Evolutionary conservation across 1,140 invertebrate genomes (phyloP), one percentile per base, ranked within the genome.

Genomic region (Dendrolimus kikuchii): DNA sequence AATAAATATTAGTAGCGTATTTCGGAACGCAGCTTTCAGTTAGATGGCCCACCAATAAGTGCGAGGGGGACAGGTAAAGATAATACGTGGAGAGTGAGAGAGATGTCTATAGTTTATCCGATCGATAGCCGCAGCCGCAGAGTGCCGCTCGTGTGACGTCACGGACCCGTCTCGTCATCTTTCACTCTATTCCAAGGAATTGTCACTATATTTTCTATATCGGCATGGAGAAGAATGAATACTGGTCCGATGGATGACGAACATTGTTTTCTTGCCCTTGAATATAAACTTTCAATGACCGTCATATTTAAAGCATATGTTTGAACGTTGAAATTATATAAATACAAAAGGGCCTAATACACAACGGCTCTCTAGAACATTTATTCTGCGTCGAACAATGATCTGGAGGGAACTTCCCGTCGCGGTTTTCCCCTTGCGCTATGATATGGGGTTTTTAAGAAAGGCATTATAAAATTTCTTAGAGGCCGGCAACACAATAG

Each of bases 1-100:
- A 82, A 86, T 86, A 86, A 84, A 84, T 82, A 86, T 82, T 83
- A 83, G 80, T 84, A 84, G 76, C 81, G 81, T 86, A 81, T 80
- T 84, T 81, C 67, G 66, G 75, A 79, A 77, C 75, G 75, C 77
- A 75, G 71, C 68, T 75, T 79, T 71, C 67, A 72, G 62, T 69
- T 62, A 64, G 62, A 58, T 38, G 44, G 58, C 60, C 50, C 59
- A 57, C 57, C 65, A 50, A 52, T 60, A 56, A 50, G 76, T 65
- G 71, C 51, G 66, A 86, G 55, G 48, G 68, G 55, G 75, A 80
- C 55, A 50, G 54, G 53, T 36, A 62, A 52, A 66, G 49, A 59
- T 59, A 54, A 66, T 57, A 49, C 62, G 40, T 57, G 51, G 57
- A 54, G 79, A 52, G 68, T 39, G 74, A 79, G 59, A 58, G 72